A percentile compares a stretch with the other conserved stretches of the same genome.
Conservation (phyloP, 2,888 invertebrate genomes). For the Sminthurides aquaticus region DNA sequence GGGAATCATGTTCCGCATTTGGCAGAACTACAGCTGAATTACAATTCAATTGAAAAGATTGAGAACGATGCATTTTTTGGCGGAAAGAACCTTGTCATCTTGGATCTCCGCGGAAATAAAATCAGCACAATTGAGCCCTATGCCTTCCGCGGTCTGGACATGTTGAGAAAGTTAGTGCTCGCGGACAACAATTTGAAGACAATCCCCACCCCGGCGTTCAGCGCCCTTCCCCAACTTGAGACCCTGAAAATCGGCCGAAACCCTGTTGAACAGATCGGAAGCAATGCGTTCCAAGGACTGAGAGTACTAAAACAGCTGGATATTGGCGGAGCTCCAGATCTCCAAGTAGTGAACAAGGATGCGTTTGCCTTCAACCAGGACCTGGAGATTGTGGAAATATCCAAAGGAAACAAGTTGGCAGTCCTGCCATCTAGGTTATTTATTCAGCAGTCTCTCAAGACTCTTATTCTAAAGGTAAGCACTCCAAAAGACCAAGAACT, state of each 20-base stretch:
- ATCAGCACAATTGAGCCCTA: slow-evolving; percentile 68
- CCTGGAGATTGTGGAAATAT: slow-evolving; percentile 65
- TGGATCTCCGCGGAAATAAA: slow-evolving; percentile 74
- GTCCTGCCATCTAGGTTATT: slow-evolving; percentile 68
- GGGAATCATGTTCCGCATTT: slow-evolving; percentile 57
- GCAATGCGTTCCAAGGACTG: slow-evolving; percentile 66
- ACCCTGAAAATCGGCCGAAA: slow-evolving; percentile 76
- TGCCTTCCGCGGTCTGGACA: slow-evolving; percentile 59
- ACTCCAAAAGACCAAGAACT: no score
- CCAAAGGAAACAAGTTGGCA: slow-evolving; percentile 67
- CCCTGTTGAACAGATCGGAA: slow-evolving; percentile 62
- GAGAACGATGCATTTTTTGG: slow-evolving; percentile 72
- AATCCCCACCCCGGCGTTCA: slow-evolving; percentile 65
- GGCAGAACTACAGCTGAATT: slow-evolving; percentile 75
- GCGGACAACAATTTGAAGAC: slow-evolving; percentile 68
- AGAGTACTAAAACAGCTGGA: slow-evolving; percentile 68
- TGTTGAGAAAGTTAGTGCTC: slow-evolving; percentile 64
- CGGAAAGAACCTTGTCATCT: slow-evolving; percentile 62
- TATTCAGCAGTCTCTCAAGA: slow-evolving; percentile 66
- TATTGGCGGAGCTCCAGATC: slow-evolving; percentile 66
- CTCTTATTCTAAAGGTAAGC: slow-evolving; percentile 56
- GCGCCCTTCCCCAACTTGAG: slow-evolving; percentile 61
- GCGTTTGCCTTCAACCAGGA: slow-evolving; percentile 74
- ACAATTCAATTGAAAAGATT: slow-evolving; percentile 69
- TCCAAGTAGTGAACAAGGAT: slow-evolving; percentile 66